Evolutionary conservation across 2,888 invertebrate species (phyloP).

Genomic region (Stenotaenia linearis): DNA sequence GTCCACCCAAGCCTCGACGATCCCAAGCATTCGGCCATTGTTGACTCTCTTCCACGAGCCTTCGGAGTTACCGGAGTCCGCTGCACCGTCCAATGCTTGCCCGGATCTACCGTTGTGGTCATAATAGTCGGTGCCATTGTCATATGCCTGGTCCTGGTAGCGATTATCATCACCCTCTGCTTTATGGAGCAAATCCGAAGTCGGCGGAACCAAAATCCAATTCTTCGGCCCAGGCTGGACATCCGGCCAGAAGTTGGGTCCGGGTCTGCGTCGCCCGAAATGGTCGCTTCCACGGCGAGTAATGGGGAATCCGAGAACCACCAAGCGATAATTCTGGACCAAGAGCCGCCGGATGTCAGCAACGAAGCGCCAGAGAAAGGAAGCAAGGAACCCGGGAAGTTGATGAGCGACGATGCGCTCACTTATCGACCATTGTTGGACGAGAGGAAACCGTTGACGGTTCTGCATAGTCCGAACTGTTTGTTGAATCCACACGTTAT

Average conservation of each 20-base stretch:
- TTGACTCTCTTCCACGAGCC: background rate
- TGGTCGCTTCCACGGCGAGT: no score
- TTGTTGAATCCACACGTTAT: background rate
- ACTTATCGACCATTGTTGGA: background rate
- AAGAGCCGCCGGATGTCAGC: no score
- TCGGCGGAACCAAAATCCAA: background rate
- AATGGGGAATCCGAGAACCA: no score
- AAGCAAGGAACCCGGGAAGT: no score
- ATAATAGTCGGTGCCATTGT: background rate
- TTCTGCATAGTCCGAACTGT: background rate
- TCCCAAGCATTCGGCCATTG: background rate
- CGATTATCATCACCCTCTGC: background rate
- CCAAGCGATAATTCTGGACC: no score
- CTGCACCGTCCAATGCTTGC: background rate
- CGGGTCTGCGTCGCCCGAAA: no score
- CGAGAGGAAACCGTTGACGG: background rate
- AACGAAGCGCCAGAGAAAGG: no score
- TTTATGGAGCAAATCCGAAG: background rate
- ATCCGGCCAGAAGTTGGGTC: no score
- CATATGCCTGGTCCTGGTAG: background rate
- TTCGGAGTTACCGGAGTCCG: background rate
- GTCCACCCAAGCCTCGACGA: background rate
- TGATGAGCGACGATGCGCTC: background rate
- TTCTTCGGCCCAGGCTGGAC: no score
- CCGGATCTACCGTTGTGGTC: background rate